Conservation (phyloP, 2,888 invertebrate genomes). For the Xylota sylvarum region DNA sequence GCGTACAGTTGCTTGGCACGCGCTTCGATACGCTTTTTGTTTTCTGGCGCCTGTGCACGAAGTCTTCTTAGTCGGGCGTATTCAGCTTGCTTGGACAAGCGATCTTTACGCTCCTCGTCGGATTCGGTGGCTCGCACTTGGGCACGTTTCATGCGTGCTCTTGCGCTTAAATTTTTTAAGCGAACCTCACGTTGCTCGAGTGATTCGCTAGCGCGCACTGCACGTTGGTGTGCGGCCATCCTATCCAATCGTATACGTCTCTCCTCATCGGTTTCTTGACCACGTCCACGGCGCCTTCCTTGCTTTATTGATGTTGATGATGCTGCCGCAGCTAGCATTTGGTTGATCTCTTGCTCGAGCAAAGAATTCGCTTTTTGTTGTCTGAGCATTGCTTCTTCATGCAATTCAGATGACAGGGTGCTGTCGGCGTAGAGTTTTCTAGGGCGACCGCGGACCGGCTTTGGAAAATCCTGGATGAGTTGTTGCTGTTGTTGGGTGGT, state of each 20-base stretch:
- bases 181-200: conserved; percentile 83
- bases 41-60: conserved; percentile 82
- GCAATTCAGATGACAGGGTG: conserved; percentile 77
- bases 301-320: conserved; percentile 75
- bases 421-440: conserved; percentile 80
- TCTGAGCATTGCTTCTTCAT: conserved; percentile 80
- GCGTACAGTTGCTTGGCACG: conserved; percentile 82
- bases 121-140: conserved; percentile 83
- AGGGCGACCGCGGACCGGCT: conserved; percentile 84
- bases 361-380: conserved; percentile 83
- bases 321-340: conserved; percentile 82
- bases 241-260: conserved; percentile 83
- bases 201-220: conserved; percentile 83
- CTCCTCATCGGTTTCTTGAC: conserved; percentile 84
- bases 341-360: conserved; percentile 84
- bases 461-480: conserved; percentile 83
- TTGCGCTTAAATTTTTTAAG: conserved; percentile 83
- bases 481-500: conserved; percentile 78
- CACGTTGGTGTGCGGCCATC: conserved; percentile 84
- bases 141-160: conserved; percentile 83
- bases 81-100: conserved; percentile 84
- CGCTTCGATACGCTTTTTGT: conserved; percentile 79
- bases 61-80: conserved; percentile 83
- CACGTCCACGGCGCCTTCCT: conserved; percentile 82
- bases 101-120: conserved; percentile 82